These are phyloP conservation scores for Eriosoma lanigerum DNA, from an alignment of 1,140 invertebrate species.

Conservation along the genomic window DNA sequence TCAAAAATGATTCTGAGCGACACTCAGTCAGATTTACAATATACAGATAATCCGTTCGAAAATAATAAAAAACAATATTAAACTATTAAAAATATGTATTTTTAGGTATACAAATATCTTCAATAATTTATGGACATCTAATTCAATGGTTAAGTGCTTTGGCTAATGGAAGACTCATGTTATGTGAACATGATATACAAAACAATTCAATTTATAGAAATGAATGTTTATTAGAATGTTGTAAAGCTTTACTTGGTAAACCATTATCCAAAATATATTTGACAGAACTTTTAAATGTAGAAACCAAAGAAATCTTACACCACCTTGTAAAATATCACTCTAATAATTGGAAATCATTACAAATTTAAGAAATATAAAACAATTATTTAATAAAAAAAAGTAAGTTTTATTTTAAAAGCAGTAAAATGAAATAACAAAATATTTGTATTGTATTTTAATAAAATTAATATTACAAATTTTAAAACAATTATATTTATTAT, in stretches of 20 bases:
- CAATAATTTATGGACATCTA: constrained; percentile 86
- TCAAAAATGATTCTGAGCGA: too few relatives aligned
- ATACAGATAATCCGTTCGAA: too few relatives aligned
- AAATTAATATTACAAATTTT: too few relatives aligned
- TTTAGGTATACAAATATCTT: constrained; percentile 77
- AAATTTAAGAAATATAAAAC: background rate
- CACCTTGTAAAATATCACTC: background rate
- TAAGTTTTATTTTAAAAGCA: too few relatives aligned
- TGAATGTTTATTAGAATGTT: constrained; percentile 2
- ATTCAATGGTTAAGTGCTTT: constrained; percentile 80
- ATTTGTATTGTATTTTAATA: too few relatives aligned
- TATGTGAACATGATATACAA: background rate
- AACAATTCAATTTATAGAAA: constrained; percentile 11
- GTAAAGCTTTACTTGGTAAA: background rate
- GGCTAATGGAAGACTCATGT: constrained; percentile 69
- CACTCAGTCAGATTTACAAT: too few relatives aligned
- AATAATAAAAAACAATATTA: background rate
- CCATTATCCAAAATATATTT: background rate
- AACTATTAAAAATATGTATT: constrained; percentile 42
- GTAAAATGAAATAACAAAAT: too few relatives aligned
- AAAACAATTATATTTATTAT: too few relatives aligned
- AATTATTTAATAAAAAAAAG: too few relatives aligned
- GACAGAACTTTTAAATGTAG: background rate
- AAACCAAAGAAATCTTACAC: background rate
- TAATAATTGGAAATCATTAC: background rate